phyloP scores from a whole-genome alignment of 1,140 invertebrate species.

The Drosophila pseudoobscura region DNA sequence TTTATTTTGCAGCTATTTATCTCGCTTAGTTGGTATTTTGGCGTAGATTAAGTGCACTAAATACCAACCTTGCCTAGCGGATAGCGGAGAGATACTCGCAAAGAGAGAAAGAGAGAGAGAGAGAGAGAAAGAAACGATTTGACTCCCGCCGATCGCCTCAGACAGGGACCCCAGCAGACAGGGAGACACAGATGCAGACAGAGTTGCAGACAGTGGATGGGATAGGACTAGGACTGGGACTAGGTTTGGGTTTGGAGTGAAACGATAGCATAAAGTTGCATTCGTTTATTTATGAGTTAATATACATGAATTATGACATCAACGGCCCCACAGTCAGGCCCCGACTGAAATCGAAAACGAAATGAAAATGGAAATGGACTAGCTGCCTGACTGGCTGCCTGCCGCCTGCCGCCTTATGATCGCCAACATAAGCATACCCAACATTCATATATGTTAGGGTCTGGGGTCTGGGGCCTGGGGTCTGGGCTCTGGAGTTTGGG shows the following conservation, averaged over 20 bases:
- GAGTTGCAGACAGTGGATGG: constrained; percentile 31
- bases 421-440: constrained; percentile 9
- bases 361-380: constrained; percentile 70
- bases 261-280: constrained; percentile 65
- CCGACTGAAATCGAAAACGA: constrained; percentile 69
- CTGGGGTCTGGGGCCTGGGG: too few species aligned
- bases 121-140: constrained; percentile 47
- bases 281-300: constrained; percentile 83
- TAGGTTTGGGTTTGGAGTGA: constrained; percentile 18
- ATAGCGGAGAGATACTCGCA: constrained; percentile 41
- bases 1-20: constrained; percentile 83
- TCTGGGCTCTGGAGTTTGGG: too few species aligned
- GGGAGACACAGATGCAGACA: constrained; percentile 37
- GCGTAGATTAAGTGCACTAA: constrained; percentile 82
- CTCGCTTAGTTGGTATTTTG: constrained; percentile 79
- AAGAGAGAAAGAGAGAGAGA: constrained; percentile 21
- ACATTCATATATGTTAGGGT: not conserved
- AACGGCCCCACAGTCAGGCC: constrained; percentile 70
- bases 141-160: constrained; percentile 62
- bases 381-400: constrained; percentile 3
- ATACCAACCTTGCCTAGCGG: constrained; percentile 65
- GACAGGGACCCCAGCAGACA: constrained; percentile 23
- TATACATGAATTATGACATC: constrained; percentile 83
- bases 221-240: constrained; percentile 37
- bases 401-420: constrained; percentile 34